Conservation (phyloP, 2,888 invertebrate genomes). For the Ophion slaviceki region DNA sequence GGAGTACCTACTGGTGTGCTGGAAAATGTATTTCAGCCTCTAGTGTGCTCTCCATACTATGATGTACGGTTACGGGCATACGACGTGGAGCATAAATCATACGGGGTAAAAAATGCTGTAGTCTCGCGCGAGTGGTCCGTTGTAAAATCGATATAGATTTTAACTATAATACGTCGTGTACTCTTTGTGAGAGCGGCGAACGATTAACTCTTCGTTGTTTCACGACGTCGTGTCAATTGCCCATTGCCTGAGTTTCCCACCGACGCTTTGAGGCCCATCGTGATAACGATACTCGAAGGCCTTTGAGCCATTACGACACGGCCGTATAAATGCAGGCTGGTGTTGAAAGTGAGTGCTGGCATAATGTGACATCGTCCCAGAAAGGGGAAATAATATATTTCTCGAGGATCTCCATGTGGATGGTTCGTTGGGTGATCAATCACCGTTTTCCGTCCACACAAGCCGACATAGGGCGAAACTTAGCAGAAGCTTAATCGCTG, state of each 20-base stretch:
- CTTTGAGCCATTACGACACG: conserved; percentile 48
- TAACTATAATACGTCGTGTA: conserved; percentile 8
- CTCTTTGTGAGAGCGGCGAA: conserved; percentile 13
- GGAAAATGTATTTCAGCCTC: not conserved
- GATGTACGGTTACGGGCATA: not conserved
- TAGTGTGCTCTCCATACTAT: not conserved
- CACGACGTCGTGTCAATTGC: conserved; percentile 58
- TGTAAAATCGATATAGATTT: conserved; percentile 13
- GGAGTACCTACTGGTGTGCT: no score
- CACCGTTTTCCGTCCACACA: conserved; percentile 25
- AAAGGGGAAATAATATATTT: conserved; percentile 45
- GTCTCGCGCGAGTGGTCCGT: conserved; percentile 11
- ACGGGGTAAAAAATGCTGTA: conserved; percentile 1
- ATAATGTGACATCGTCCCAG: conserved; percentile 13
- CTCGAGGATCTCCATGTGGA: conserved; percentile 47
- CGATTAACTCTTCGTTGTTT: conserved; percentile 40
- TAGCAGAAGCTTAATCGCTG: conserved; percentile 58
- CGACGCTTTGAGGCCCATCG: conserved; percentile 58
- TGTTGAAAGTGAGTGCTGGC: conserved; percentile 13
- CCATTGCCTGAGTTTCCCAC: conserved; percentile 33
- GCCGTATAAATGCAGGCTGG: conserved; percentile 58
- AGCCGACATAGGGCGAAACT: conserved; percentile 38
- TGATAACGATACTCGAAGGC: conserved; percentile 63
- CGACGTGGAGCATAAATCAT: not conserved
- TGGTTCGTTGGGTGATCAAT: conserved; percentile 24